Base-by-base conservation (phyloP, 2,113 vertebrate species). In the Piprites chloris region DNA sequence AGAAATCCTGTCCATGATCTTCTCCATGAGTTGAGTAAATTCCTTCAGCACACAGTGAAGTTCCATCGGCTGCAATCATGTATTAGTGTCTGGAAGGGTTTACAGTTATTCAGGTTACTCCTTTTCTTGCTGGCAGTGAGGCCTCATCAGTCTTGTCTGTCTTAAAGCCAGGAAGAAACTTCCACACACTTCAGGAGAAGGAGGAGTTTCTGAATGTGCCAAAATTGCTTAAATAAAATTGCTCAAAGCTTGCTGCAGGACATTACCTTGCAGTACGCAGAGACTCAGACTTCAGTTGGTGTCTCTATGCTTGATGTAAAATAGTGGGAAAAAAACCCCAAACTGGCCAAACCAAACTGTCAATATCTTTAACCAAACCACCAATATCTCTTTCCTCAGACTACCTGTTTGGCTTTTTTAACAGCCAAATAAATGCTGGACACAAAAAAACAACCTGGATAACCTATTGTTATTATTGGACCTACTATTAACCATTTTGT, bases 301-400 rank as follows among this genome's bases (percentile, higher is more conserved):
- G 63, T 92, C 80, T 90, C 93, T 83, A 77, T 85, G 89, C 72
- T 95, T 47, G 32, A 41, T 76, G 66, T 74, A 74, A 90, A 90
- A 79, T 14, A 84, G 39, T 22, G 46, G 46, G 52, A 61, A 77
- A 73, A 69, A 10, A 16, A 8, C 10, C n/a, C 9, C 18, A n/a
- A 79, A 76, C 46, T 44, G 58, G 33, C 81, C 78, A 74, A 71
- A 71, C 35, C 14, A 61, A 81, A 55, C 63, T 47, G 62, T 82
- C 84, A 68, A 22, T 49, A 76, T 80, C 69, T 90, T 69, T 39
- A 56, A 30, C 53, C 62, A 86, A 61, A 85, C 42, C 42, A 59
- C 55, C 91, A 76, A 26, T 49, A 93, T 88, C 55, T 89, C 41
- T 86, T 92, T 93, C 46, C 84, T 89, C 87, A 61, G 67, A 37